These are phyloP conservation scores for Mythimna albipuncta DNA, from an alignment of 2,888 invertebrate genomes.

Conservation along the genomic window DNA sequence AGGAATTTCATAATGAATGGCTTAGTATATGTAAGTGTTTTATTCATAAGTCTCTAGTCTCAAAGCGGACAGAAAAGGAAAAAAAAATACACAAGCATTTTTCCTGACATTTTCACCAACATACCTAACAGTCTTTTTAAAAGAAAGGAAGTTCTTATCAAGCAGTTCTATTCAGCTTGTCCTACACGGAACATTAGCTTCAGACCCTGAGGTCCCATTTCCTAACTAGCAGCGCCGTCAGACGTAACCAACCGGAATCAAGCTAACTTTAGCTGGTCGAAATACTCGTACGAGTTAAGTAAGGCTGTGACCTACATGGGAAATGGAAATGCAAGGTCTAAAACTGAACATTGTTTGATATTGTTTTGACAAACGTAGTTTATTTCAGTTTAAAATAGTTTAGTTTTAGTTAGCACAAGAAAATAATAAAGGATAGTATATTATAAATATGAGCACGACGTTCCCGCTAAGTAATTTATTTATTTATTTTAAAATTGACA, in stretches of 20 bases:
- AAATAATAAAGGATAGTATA: too few species aligned
- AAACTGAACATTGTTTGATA: background rate
- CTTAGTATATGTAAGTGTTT: too few species aligned
- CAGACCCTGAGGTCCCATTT: conserved; percentile 33
- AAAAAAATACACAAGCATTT: background rate
- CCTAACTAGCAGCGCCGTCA: conserved; percentile 20
- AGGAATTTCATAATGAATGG: too few species aligned
- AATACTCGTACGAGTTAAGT: conserved; percentile 8
- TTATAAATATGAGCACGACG: too few species aligned
- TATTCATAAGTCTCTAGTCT: too few species aligned
- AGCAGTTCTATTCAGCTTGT: conserved; percentile 27
- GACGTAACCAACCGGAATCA: conserved; percentile 50
- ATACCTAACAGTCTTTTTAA: background rate
- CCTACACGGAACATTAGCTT: conserved; percentile 44
- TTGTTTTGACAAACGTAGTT: background rate
- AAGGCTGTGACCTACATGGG: background rate
- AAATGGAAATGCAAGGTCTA: background rate
- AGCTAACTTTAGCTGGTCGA: conserved; percentile 28
- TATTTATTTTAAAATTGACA: too few species aligned
- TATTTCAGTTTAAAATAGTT: too few species aligned
- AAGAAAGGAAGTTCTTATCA: conserved; percentile 19
- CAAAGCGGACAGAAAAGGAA: too few species aligned
- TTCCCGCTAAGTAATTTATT: too few species aligned
- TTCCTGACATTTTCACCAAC: background rate
- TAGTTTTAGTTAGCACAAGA: too few species aligned